phyloP scores from a whole-genome alignment of 2,113 vertebrate genomes.

The Podiceps cristatus region DNA sequence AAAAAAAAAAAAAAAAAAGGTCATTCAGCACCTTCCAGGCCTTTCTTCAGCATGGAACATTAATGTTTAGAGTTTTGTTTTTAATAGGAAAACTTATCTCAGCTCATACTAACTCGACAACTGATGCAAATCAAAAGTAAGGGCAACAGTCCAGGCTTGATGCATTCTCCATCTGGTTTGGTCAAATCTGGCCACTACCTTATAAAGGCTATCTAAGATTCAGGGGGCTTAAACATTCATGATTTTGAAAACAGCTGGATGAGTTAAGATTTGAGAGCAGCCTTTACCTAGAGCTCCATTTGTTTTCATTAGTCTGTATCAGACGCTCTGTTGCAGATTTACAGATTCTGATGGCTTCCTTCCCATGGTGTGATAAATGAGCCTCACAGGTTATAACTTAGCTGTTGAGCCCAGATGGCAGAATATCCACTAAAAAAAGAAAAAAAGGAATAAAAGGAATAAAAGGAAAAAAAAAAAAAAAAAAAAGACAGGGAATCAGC shows the following conservation, averaged over 20 bases:
- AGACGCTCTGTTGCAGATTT: background rate
- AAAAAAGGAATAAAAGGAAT: too few species aligned
- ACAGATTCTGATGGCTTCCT: background rate
- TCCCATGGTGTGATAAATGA: conserved; percentile 11
- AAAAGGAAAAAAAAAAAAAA: background rate
- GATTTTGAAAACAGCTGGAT: background rate
- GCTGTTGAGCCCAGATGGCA: background rate
- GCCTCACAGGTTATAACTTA: background rate
- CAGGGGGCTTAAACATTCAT: background rate
- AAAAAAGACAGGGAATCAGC: background rate
- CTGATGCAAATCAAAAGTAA: background rate
- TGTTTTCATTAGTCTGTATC: background rate
- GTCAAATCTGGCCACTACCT: background rate
- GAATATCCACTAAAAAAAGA: background rate
- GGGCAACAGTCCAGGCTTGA: background rate
- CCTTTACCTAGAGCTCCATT: conserved; percentile 7
- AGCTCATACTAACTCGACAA: background rate
- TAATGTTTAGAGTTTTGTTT: background rate
- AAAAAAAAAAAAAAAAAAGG: background rate
- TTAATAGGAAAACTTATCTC: background rate
- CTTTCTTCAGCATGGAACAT: background rate
- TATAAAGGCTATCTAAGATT: background rate
- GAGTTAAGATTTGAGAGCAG: background rate
- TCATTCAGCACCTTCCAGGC: background rate
- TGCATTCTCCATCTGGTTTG: background rate